Evolutionary conservation across 2,797 vertebrate genomes (phyloP), one percentile per base, ranked within the genome.

Genomic region (Spheniscus humboldti): DNA sequence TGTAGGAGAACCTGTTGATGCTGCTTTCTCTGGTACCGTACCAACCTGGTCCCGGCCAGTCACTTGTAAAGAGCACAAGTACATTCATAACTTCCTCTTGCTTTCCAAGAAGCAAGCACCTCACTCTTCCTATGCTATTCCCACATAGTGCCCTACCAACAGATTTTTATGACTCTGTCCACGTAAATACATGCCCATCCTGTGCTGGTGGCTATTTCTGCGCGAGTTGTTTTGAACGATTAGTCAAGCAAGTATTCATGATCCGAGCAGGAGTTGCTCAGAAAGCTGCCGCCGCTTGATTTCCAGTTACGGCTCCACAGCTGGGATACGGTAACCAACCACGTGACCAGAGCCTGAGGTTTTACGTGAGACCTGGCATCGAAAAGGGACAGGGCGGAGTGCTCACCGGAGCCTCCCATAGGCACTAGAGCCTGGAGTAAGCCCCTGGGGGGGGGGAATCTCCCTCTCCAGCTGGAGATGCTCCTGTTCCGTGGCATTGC

Each of bases 191-290:
- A 3, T 3, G 30, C 48, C 69, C 2, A 0, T 22, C 20, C 76
- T 18, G 20, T 0, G 0, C 67, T 16, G 43, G 43, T 6, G 72
- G 75, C 82, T 55, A 13, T 22, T 60, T 57, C 80, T 20, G 57
- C 15, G 0, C 0, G 13, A n/a, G 35, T 2, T 14, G 67, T 4
- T 74, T 8, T 2, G 10, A 35, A 3, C 6, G 0, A 4, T 19
- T 16, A 5, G 59, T 1, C 13, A 8, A 14, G 45, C 39, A 7
- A 27, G 41, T 2, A 11, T 23, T 8, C 2, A 33, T 0, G 47
- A 6, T 7, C 1, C 0, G 0, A 41, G 33, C 48, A 17, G 56
- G 37, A 66, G 57, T 4, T 1, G 4, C 73, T 74, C 27, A 10
- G 28, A 80, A 62, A 66, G 50, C 66, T 2, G 43, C 60, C 8